Evolutionary conservation across 2,797 vertebrate species (phyloP).

Genomic region (Anguilla anguilla): DNA sequence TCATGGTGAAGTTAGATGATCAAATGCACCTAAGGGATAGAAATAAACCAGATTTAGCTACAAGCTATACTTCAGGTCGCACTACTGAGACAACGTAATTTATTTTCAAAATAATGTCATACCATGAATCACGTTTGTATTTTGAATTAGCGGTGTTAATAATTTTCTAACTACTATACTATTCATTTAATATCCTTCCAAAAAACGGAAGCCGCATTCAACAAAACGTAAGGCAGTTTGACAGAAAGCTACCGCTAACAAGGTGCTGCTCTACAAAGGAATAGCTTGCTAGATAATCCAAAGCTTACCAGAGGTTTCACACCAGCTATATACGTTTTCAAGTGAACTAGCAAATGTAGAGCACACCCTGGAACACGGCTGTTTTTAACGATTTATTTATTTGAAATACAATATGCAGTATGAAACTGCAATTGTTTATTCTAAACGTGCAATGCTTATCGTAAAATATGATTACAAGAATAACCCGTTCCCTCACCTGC

Average conservation of each 20-base stretch:
- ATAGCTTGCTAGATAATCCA: neutral
- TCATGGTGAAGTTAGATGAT: conserved; percentile 70
- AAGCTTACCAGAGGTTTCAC: neutral
- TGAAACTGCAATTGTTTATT: neutral
- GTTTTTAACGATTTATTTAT: neutral
- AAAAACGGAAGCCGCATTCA: neutral
- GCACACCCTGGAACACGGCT: neutral
- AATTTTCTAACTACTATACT: neutral
- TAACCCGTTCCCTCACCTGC: neutral
- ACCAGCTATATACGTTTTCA: neutral
- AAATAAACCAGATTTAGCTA: neutral
- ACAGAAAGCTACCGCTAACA: neutral
- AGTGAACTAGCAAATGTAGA: neutral
- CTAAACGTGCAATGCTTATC: neutral
- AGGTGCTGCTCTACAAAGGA: neutral
- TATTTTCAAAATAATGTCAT: neutral
- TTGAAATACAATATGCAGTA: neutral
- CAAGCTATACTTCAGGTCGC: neutral
- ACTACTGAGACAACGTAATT: neutral
- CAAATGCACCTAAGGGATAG: conserved; percentile 17
- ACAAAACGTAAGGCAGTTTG: neutral
- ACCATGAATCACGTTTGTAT: neutral
- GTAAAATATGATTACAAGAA: neutral
- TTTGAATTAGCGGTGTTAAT: neutral
- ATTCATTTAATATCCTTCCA: neutral